phyloP scores from a whole-genome alignment of 2,888 invertebrate genomes.

The Netelia melanura region DNA sequence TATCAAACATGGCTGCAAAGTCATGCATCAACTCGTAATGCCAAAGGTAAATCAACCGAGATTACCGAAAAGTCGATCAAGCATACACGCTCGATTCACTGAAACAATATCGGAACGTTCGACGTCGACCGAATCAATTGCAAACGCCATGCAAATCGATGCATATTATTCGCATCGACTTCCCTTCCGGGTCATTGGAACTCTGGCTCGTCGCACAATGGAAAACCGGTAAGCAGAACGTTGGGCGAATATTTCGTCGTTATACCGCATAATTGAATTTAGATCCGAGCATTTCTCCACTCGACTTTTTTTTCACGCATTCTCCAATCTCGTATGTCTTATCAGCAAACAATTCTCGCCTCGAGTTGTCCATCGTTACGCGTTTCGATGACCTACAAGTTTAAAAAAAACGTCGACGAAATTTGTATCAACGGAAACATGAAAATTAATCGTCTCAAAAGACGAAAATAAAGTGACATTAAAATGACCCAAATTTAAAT shows the following conservation, averaged over 20 bases:
- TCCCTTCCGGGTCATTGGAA: slow-evolving; percentile 1
- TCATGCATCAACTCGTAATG: not conserved
- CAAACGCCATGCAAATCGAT: not conserved
- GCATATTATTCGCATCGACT: not conserved
- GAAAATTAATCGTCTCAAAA: slow-evolving; percentile 5
- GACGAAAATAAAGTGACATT: slow-evolving; percentile 9
- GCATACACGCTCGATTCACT: not conserved
- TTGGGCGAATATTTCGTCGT: not conserved
- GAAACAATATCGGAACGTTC: not conserved
- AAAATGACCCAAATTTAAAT: slow-evolving; percentile 1
- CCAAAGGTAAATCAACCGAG: not conserved
- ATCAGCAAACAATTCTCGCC: no score
- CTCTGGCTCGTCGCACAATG: not conserved
- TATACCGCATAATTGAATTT: not conserved
- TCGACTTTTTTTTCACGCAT: not conserved
- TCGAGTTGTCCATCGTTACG: no score
- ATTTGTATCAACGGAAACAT: not conserved
- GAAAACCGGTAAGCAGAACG: not conserved
- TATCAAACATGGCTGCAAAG: not conserved
- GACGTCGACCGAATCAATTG: not conserved
- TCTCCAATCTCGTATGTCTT: no score
- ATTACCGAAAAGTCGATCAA: not conserved
- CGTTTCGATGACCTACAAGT: no score
- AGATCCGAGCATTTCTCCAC: not conserved
- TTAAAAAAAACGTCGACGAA: not conserved